Conservation (phyloP, 2,888 invertebrate species). For the Electrophaes corylata region DNA sequence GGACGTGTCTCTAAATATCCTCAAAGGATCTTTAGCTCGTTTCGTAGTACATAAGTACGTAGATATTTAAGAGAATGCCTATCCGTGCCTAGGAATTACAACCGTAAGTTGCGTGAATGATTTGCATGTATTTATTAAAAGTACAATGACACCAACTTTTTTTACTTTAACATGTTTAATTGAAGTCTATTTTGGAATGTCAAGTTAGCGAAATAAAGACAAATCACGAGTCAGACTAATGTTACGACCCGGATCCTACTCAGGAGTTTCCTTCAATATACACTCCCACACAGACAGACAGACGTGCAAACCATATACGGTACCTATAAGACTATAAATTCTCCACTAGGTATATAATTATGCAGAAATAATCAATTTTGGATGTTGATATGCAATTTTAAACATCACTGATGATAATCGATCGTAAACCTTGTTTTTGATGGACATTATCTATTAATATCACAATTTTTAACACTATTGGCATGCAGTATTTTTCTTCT, state of each 20-base stretch:
- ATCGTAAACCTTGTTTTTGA: conserved; percentile 17
- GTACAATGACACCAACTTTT: too few relatives aligned
- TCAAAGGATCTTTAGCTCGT: too few relatives aligned
- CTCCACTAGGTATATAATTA: conserved; percentile 23
- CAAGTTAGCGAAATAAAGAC: neutral
- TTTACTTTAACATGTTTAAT: neutral
- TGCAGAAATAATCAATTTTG: conserved; percentile 11
- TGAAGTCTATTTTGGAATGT: neutral
- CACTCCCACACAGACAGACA: conserved; percentile 29
- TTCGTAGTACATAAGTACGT: too few relatives aligned
- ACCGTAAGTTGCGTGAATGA: too few relatives aligned
- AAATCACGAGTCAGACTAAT: neutral
- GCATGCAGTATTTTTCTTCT: neutral
- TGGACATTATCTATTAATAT: conserved; percentile 11
- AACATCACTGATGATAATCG: conserved; percentile 9
- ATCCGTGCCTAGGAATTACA: too few relatives aligned
- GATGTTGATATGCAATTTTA: conserved; percentile 23
- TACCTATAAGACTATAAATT: conserved; percentile 29
- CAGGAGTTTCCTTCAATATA: conserved; percentile 17
- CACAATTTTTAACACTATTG: conserved; percentile 8
- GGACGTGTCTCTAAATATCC: too few relatives aligned
- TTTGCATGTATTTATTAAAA: too few relatives aligned
- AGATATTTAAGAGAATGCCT: too few relatives aligned
- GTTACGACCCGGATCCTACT: conserved; percentile 26
- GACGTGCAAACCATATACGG: conserved; percentile 34